Conservation (phyloP, 2,888 invertebrate species). For the Norana najaformis region DNA sequence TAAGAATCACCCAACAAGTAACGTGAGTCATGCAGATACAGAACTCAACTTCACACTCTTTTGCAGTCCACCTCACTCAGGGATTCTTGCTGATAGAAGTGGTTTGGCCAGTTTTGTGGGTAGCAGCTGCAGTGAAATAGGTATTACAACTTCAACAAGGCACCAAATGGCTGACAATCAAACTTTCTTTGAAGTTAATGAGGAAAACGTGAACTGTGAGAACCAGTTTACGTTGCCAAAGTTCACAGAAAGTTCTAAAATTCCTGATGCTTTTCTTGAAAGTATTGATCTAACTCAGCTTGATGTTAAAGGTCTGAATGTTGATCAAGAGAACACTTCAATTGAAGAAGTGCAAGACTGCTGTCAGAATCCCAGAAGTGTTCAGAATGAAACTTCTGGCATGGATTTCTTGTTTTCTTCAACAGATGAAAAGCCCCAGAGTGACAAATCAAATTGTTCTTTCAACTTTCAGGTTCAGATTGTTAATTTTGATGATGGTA, state of each 20-base stretch:
- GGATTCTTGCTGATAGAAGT: background rate
- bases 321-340: background rate
- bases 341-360: background rate
- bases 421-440: background rate
- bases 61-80: background rate
- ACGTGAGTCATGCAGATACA: background rate
- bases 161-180: background rate
- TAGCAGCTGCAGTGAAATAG: background rate
- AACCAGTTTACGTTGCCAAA: background rate
- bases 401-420: background rate
- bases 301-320: background rate
- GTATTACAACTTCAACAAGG: background rate
- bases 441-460: background rate
- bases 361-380: background rate
- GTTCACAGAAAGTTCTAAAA: background rate
- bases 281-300: background rate
- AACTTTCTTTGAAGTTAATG: background rate
- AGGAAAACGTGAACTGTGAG: background rate
- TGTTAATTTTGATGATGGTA: background rate
- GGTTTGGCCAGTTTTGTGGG: background rate
- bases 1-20: conserved; percentile 13
- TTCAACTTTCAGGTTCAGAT: background rate
- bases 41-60: background rate
- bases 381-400: background rate
- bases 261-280: background rate